Conservation (phyloP, 2,888 invertebrate genomes). For the Molorchus minor region DNA sequence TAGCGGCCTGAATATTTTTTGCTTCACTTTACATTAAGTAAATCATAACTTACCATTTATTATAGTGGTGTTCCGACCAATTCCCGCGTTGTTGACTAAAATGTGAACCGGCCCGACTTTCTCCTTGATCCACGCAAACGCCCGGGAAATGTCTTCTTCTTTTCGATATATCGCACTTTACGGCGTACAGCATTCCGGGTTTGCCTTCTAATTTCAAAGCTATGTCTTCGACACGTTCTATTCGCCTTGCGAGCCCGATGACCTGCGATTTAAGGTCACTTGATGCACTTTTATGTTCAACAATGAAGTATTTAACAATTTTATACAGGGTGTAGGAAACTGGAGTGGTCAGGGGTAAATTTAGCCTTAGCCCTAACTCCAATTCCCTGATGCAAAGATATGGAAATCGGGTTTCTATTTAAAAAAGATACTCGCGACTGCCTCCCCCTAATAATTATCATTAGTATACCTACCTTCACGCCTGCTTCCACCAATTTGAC, state of each 20-base stretch:
- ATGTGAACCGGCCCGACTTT: constrained; percentile 47
- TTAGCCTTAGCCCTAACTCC: background rate
- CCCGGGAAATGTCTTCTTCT: constrained; percentile 44
- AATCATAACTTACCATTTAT: constrained; percentile 31
- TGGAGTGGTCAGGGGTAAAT: too few relatives aligned
- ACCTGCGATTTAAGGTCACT: constrained; percentile 41
- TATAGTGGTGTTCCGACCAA: constrained; percentile 33
- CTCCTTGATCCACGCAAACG: constrained; percentile 43
- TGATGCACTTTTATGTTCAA: background rate
- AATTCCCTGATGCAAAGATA: background rate
- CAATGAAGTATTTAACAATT: background rate
- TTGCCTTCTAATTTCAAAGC: constrained; percentile 32
- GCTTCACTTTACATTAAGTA: background rate
- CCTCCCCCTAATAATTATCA: too few relatives aligned
- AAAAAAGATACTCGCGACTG: background rate
- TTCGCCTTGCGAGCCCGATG: constrained; percentile 47
- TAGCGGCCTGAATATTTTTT: too few relatives aligned
- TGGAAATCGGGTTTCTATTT: background rate
- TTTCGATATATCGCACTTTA: constrained; percentile 46
- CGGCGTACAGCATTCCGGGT: constrained; percentile 43
- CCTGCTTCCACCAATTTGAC: constrained; percentile 29
- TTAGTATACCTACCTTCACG: constrained; percentile 24
- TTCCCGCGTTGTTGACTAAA: constrained; percentile 50
- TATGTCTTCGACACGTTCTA: constrained; percentile 43
- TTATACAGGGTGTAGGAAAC: background rate